Percentiles rank a stretch among this genome's conserved stretches.
Evolutionary conservation across 2,797 vertebrate genomes (phyloP).

Genomic region (Poeciliopsis infans): DNA sequence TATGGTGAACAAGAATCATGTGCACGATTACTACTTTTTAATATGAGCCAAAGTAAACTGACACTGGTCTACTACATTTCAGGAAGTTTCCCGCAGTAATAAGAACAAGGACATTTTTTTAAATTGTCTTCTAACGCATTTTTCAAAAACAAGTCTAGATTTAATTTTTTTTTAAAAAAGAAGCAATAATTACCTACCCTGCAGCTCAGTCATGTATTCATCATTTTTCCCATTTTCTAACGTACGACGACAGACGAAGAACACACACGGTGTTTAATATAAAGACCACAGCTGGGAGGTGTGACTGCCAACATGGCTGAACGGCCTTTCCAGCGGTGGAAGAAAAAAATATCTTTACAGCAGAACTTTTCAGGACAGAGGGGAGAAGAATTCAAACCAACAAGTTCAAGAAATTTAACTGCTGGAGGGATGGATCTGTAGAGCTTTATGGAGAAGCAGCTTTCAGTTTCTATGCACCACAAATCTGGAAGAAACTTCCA

Average conservation of each 20-base stretch:
- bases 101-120: not conserved
- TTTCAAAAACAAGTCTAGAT: no score
- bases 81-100: not conserved
- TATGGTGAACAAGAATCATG: not conserved
- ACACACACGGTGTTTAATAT: not conserved
- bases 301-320: not conserved
- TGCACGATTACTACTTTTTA: not conserved
- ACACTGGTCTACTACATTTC: not conserved
- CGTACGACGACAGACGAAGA: not conserved
- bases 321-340: not conserved
- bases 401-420: conserved; percentile 12
- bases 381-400: conserved; percentile 20
- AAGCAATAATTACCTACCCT: not conserved
- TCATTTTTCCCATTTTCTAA: not conserved
- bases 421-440: no score
- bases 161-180: not conserved
- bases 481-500: no score
- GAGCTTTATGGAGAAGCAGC: no score
- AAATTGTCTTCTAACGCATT: not conserved
- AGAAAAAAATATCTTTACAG: not conserved
- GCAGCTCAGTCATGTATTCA: not conserved
- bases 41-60: not conserved
- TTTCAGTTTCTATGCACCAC: no score
- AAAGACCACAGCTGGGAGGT: not conserved
- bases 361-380: no score